Evolutionary conservation across 2,797 vertebrate species (phyloP), one percentile per base, ranked within the genome.

Genomic region (Tokudaia tokunoshimensis): DNA sequence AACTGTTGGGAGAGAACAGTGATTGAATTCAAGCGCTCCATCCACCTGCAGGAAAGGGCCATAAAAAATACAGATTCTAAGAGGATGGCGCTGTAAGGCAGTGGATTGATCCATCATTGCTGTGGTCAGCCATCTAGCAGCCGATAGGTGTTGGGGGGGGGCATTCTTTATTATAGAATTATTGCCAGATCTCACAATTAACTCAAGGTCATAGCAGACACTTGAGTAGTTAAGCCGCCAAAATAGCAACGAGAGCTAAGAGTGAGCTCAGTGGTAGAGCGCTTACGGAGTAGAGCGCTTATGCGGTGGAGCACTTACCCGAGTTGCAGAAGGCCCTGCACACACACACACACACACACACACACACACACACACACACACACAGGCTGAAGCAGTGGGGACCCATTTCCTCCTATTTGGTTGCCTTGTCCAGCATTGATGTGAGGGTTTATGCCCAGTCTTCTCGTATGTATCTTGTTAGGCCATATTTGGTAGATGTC

Each of bases 11-110:
- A 50, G 19, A 17, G 15, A 75, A 7, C 9, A 4, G 15, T 15
- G 37, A 12, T 22, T 17, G 7, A 34, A 1, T 31, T 44, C 2
- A 0, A n/a, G 63, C 5, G 24, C 26, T 14, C 20, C 34, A 13
- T 31, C 70, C 31, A 12, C 20, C 74, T 61, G 5, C 44, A 19
- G 41, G 8, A 11, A 12, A 6, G 37, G 41, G 19, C 13, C 10
- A n/a, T 34, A 29, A 61, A n/a, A 6, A 6, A 47, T 19, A 4
- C 6, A 14, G 50, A 9, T 26, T 1, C 24, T 37, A 15, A 57
- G 44, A 50, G 12, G 19, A 34, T 3, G 20, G 44, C 4, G 34
- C 22, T 8, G 9, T n/a, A 12, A 63, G 31, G 31, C 17, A 8
- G 19, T 11, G 9, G 14, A 41, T 17, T 29, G 8, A 24, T 4